phyloP scores from a whole-genome alignment of 1,140 invertebrate genomes.

The Trigoniulus corallinus region DNA sequence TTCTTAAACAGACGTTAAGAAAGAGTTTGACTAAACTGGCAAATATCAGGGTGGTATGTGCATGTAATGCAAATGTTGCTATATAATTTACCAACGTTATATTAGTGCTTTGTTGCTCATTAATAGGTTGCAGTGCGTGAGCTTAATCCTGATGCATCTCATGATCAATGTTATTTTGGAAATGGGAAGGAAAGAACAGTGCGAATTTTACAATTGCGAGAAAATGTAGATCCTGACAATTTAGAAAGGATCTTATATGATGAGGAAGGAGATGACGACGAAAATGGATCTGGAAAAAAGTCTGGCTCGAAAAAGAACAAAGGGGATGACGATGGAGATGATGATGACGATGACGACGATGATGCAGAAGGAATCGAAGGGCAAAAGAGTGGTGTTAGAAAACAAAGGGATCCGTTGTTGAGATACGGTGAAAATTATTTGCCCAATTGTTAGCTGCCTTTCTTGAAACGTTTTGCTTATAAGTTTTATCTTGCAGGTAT shows the following conservation, averaged over 20 bases:
- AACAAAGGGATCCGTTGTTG: neutral
- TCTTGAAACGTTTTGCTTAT: constrained; percentile 16
- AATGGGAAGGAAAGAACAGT: constrained; percentile 4
- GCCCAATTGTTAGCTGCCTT: too few relatives aligned
- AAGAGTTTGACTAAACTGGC: too few relatives aligned
- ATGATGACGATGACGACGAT: constrained; percentile 32
- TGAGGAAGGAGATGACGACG: neutral
- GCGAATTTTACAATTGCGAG: neutral
- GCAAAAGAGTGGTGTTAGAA: neutral
- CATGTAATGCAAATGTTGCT: too few relatives aligned
- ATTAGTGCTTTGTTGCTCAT: too few relatives aligned
- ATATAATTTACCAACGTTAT: too few relatives aligned
- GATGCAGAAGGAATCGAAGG: constrained; percentile 10
- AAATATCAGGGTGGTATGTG: too few relatives aligned
- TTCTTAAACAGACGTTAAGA: too few relatives aligned
- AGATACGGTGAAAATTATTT: neutral
- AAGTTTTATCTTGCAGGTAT: neutral
- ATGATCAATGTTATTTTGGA: constrained; percentile 1
- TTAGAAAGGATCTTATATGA: constrained; percentile 2
- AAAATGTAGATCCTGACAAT: constrained; percentile 2
- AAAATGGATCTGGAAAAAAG: too few relatives aligned
- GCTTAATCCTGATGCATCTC: neutral
- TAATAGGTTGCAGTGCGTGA: neutral
- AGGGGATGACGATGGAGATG: constrained; percentile 22
- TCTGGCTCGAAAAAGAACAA: constrained; percentile 11